Conservation (phyloP, 2,113 vertebrate genomes). For the human (Homo sapiens) region DNA sequence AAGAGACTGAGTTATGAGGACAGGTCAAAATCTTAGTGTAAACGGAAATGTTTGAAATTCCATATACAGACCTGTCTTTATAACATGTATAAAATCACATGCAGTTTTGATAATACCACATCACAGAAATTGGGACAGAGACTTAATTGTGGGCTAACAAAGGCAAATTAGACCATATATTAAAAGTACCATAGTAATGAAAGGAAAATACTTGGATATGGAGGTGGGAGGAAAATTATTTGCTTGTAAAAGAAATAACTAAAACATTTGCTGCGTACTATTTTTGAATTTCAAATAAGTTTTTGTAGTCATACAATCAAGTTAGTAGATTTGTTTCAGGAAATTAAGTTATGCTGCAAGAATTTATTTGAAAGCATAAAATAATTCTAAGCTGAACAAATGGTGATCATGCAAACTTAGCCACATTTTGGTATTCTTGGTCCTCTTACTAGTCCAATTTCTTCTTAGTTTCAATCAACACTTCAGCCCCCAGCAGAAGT, state of each 20-base stretch:
- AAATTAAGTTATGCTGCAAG: conserved; percentile 30
- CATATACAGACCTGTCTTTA: conserved; percentile 21
- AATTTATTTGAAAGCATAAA: conserved; percentile 49
- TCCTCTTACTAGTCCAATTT: background rate
- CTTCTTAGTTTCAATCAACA: conserved; percentile 69
- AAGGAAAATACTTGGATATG: conserved; percentile 58
- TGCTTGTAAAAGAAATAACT: conserved; percentile 51
- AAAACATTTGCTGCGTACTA: background rate
- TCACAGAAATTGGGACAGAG: conserved; percentile 68
- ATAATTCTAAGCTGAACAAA: conserved; percentile 37
- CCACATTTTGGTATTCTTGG: background rate
- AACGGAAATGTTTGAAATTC: conserved; percentile 62
- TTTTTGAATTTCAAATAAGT: conserved; percentile 45
- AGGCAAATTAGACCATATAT: conserved; percentile 64
- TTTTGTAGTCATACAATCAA: conserved; percentile 46
- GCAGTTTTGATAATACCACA: conserved; percentile 66
- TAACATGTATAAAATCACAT: conserved; percentile 63
- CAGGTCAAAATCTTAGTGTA: conserved; percentile 58
- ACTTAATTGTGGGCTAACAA: conserved; percentile 53
- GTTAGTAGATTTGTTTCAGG: conserved; percentile 34
- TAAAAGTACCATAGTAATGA: conserved; percentile 35
- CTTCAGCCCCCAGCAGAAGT: conserved; percentile 55
- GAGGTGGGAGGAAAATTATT: background rate
- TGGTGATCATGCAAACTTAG: background rate
- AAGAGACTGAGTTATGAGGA: conserved; percentile 55